These are phyloP conservation scores for Lutjanus erythropterus DNA, from an alignment of 2,113 vertebrate genomes.

Conservation along the genomic window DNA sequence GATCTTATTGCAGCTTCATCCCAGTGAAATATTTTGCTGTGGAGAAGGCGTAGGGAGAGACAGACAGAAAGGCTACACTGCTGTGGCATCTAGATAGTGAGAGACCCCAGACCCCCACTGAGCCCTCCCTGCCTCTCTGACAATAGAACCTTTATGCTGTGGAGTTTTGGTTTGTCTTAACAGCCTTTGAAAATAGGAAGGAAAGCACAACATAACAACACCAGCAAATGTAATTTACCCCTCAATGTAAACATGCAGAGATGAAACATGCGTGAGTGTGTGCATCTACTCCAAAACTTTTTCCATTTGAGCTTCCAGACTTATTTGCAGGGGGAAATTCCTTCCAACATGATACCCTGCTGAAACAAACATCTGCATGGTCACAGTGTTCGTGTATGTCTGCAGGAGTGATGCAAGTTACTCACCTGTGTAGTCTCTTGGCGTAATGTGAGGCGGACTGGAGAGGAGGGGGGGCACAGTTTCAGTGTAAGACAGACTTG, in stretches of 20 bases:
- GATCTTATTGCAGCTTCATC: constrained; percentile 84
- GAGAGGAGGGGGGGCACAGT: constrained; percentile 89
- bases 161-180: constrained; percentile 59
- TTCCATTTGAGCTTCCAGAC: constrained; percentile 18
- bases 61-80: constrained; percentile 72
- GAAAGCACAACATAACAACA: constrained; percentile 65
- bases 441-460: constrained; percentile 86
- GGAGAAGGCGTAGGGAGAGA: constrained; percentile 63
- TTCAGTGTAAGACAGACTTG: constrained; percentile 97
- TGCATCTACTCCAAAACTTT: constrained; percentile 4
- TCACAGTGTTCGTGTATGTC: neutral
- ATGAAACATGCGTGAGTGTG: neutral
- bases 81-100: constrained; percentile 72
- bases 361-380: neutral
- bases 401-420: constrained; percentile 6
- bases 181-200: constrained; percentile 57
- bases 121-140: constrained; percentile 58
- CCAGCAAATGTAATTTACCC: constrained; percentile 55
- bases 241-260: constrained; percentile 43
- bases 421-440: constrained; percentile 94
- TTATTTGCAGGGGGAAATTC: neutral
- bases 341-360: neutral
- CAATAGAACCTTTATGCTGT: constrained; percentile 74
- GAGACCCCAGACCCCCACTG: constrained; percentile 70
- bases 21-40: constrained; percentile 77